Conservation (phyloP, 2,113 vertebrate species). For the Mormyrus iriodes region DNA sequence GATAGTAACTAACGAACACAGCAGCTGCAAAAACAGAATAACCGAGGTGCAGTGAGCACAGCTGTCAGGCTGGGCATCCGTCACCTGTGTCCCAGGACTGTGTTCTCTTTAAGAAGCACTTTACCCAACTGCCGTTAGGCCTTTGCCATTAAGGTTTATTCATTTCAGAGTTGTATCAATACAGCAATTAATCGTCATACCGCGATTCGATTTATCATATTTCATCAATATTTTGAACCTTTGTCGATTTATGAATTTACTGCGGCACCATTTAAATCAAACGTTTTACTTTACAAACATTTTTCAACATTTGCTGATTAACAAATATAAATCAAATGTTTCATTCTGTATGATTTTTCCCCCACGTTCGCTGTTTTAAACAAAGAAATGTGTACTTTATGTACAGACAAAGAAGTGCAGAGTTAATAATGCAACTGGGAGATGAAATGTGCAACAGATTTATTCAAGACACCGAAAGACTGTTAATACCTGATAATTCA, state of each 20-base stretch:
- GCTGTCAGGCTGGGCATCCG: neutral
- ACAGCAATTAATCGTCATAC: neutral
- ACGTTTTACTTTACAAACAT: neutral
- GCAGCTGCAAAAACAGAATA: slow-evolving; percentile 53
- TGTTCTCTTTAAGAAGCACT: too few species aligned
- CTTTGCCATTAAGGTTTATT: too few species aligned
- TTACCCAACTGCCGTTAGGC: too few species aligned
- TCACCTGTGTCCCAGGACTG: too few species aligned
- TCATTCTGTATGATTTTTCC: neutral
- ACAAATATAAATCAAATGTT: neutral
- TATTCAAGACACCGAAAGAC: neutral
- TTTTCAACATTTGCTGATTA: neutral
- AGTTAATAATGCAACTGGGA: neutral
- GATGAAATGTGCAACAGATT: neutral
- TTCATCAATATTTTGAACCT: neutral
- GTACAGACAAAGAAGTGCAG: neutral
- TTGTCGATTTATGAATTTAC: neutral
- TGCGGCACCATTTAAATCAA: neutral
- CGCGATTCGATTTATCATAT: neutral
- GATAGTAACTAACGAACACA: slow-evolving; percentile 75
- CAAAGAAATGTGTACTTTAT: neutral
- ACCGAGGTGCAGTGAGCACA: neutral
- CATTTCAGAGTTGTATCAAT: neutral
- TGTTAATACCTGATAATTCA: neutral
- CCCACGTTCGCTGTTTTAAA: neutral